phyloP scores from a whole-genome alignment of 1,140 invertebrate species.

The Phocides pigmalion region DNA sequence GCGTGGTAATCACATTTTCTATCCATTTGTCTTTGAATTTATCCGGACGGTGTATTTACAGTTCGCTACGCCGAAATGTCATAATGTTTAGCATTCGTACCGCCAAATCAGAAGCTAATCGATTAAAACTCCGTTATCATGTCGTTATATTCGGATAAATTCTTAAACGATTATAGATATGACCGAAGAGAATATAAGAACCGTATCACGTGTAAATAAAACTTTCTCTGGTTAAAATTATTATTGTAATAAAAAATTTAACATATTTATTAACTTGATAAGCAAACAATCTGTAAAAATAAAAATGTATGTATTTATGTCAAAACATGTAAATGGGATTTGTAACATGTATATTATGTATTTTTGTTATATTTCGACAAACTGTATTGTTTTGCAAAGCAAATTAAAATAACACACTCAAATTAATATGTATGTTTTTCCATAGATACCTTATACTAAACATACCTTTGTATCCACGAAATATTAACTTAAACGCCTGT shows the following conservation, averaged over 20 bases:
- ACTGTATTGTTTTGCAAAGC: no score
- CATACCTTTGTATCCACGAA: no score
- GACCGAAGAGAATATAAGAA: conserved; percentile 10
- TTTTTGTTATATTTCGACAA: no score
- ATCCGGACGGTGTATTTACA: neutral
- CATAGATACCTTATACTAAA: no score
- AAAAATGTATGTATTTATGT: no score
- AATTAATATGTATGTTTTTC: no score
- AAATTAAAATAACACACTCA: no score
- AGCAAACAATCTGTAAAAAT: no score
- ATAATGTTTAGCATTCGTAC: neutral
- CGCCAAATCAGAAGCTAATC: neutral
- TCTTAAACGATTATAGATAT: neutral
- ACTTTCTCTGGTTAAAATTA: neutral
- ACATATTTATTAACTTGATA: neutral
- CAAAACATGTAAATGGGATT: no score
- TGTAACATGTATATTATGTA: no score
- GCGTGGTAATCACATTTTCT: neutral
- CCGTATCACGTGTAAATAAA: neutral
- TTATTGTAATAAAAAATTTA: neutral
- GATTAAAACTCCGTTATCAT: conserved; percentile 8
- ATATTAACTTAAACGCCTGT: no score
- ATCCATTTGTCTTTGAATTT: neutral
- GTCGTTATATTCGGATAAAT: conserved; percentile 6
- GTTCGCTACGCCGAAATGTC: neutral